phyloP scores from a whole-genome alignment of 2,113 vertebrate species.

The Amblyornis subalaris region DNA sequence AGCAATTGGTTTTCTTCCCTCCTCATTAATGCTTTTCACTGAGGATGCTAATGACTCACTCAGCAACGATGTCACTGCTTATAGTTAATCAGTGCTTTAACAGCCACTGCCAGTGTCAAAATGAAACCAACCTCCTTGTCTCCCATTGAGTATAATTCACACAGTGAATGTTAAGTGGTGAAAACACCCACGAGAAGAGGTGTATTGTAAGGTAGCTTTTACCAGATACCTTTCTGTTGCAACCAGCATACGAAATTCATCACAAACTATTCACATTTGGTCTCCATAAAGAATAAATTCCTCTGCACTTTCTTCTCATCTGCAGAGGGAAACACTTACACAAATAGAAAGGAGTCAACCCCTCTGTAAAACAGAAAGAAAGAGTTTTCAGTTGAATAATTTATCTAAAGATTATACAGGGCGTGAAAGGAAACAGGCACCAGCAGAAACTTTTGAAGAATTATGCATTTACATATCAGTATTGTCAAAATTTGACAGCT shows the following conservation, averaged over 20 bases:
- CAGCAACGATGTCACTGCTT: not conserved
- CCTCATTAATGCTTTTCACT: not conserved
- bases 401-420: not conserved
- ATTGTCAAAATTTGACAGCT: not conserved
- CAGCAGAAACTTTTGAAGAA: not conserved
- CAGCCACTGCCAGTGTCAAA: not conserved
- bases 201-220: not conserved
- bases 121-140: not conserved
- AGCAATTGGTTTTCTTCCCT: not conserved
- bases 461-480: not conserved
- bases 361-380: not conserved
- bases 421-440: not conserved
- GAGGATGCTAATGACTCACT: not conserved
- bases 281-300: not conserved
- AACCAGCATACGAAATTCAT: not conserved
- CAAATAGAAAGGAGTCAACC: not conserved
- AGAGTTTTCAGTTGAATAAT: not conserved
- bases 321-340: not conserved
- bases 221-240: not conserved
- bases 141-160: not conserved
- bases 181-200: not conserved
- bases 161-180: not conserved
- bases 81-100: conserved; percentile 34
- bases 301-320: not conserved
- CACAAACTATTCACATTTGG: not conserved